Base-by-base conservation (phyloP, 2,113 vertebrate species). In the Zootoca vivipara region DNA sequence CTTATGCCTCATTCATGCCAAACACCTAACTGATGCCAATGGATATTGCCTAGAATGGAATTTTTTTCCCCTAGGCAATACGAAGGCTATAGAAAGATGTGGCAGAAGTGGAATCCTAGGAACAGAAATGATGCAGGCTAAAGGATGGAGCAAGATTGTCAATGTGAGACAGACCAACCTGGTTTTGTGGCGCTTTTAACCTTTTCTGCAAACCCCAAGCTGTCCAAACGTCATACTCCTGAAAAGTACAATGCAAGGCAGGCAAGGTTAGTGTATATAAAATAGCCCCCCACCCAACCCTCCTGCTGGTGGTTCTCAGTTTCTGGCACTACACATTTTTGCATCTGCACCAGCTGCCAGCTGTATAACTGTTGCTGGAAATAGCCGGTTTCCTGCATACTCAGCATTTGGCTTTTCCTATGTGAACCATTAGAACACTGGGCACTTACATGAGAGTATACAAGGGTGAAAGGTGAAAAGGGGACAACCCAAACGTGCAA, bases 241-340 rank as follows among this genome's bases (percentile, higher is more conserved):
- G n/a, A 65, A 75, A 88, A 67, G n/a, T 78, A 77, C 62, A 67
- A 67, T 38, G 40, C 72, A 83, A 88, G 72, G 69, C 80, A 52
- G 62, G 80, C 58, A 83, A 69, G 42, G 69, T 88, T 52, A 78
- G 30, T 52, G 30, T 78, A 40, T 56, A 40, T 69, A 82, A 82
- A 64, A 81, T 38, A 78, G 2, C 33, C 74, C n/a, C 56, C 70
- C 30, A 15, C 67, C 67, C 40, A 56, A 15, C 62, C 80, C 9
- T 67, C n/a, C 62, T 88, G 87, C 81, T 83, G 81, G 87, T 83
- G 73, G 81, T 78, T 88, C 33, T 87, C 42, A 18, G 40, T 83
- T 78, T 83, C 87, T 83, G 81, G 87, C 87, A 88, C 72, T 69
- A 56, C 42, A 77, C 46, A 56, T 78, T 69, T 88, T 77, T 24